phyloP scores from a whole-genome alignment of 2,888 invertebrate genomes.

The Cataglyphis altisquamis region DNA sequence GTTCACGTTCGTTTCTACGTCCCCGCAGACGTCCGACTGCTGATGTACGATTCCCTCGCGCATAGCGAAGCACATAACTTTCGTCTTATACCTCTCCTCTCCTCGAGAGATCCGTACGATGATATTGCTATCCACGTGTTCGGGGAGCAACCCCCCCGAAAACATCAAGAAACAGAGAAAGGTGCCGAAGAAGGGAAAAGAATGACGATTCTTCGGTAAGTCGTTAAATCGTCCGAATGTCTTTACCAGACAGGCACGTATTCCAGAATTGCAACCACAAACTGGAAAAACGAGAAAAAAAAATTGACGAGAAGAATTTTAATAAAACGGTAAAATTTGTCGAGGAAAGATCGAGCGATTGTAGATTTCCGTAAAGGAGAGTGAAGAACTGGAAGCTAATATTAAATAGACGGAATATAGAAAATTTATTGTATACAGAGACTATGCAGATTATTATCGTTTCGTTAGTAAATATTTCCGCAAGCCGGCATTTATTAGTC shows the following conservation, averaged over 20 bases:
- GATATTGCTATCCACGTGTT: slow-evolving; percentile 78
- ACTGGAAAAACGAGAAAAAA: neutral
- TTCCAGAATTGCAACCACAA: neutral
- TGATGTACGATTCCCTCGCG: slow-evolving; percentile 86
- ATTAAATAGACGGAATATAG: neutral
- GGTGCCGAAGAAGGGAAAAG: slow-evolving; percentile 62
- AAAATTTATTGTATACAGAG: neutral
- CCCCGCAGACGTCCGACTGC: slow-evolving; percentile 85
- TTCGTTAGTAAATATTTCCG: neutral
- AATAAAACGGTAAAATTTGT: neutral
- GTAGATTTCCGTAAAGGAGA: neutral
- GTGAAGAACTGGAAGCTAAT: neutral
- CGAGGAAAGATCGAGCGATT: neutral
- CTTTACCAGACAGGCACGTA: slow-evolving; percentile 44
- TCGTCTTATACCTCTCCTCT: slow-evolving; percentile 70
- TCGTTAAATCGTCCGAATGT: slow-evolving; percentile 52
- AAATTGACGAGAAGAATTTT: neutral
- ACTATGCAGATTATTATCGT: neutral
- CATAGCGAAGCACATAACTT: slow-evolving; percentile 85
- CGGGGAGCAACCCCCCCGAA: slow-evolving; percentile 61
- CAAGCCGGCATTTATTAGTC: neutral
- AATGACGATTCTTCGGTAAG: slow-evolving; percentile 56
- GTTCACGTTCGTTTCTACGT: slow-evolving; percentile 80
- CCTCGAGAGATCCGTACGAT: slow-evolving; percentile 78
- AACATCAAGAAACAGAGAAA: slow-evolving; percentile 62